Evolutionary conservation across 1,140 invertebrate species (phyloP), one percentile per base, ranked within the genome.

Genomic region (Bombus cullumanus): DNA sequence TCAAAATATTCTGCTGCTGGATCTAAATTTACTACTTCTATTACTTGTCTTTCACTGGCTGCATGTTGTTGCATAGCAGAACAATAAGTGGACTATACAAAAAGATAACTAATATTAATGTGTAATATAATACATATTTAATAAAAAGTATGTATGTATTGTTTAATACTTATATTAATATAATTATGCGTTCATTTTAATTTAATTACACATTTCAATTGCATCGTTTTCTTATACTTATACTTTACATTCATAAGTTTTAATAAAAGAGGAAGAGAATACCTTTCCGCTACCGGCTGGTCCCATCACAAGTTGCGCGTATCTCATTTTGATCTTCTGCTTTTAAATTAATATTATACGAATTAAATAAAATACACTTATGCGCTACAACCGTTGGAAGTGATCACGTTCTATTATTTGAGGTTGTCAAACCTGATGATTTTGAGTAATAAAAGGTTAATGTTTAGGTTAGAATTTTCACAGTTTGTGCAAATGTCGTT

Each of bases 1-100:
- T 98, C 97, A 96, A 99, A 99, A 93, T 98, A 96, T 94, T 99
- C 99, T 28, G 99, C 99, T 6, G 99, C 99, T 66, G 99, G 99
- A 96, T 99, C 99, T 64, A 99, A 96, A 96, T 99, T 99, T 0
- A 99, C 97, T 15, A 99, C 97, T 87, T 98, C 97, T 39, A 99
- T 96, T 3, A 96, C 95, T 92, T 98, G 96, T 85, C 97, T 97
- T 9, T 96, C 94, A 87, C 97, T 97, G 86, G 96, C 96, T 75
- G 97, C 98, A 95, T 99, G 98, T 94, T 97, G 97, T 85, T 98
- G 97, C 92, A 99, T 97, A 22, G 97, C 97, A 72, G 97, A 97
- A 94, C 99, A 99, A 93, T 99, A 99, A 2, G 99, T 99, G 0
- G 99, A 99, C 98, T 97, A 91, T 72, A 66, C 41, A 75, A 53